These are phyloP conservation scores for Phoenicopterus ruber DNA, from an alignment of 2,113 vertebrate genomes.

Conservation along the genomic window DNA sequence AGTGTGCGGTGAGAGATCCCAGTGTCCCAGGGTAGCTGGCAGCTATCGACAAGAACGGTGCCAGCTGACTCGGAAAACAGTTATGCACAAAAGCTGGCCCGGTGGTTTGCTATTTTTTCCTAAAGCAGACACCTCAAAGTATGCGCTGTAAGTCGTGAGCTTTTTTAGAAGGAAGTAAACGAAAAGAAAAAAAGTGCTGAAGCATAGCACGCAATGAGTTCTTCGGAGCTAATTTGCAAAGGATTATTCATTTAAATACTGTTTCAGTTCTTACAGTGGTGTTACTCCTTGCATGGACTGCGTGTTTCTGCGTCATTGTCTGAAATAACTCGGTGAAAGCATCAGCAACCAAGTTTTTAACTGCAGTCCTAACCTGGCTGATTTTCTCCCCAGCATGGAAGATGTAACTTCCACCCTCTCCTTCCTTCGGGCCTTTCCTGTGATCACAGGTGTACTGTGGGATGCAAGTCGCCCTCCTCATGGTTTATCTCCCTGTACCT, in stretches of 20 bases:
- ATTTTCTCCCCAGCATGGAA: background rate
- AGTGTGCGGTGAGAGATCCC: background rate
- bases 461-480: background rate
- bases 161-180: background rate
- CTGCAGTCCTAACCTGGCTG: background rate
- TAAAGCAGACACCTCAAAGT: background rate
- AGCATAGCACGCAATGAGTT: background rate
- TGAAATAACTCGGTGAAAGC: background rate
- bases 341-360: background rate
- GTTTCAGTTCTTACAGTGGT: background rate
- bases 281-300: background rate
- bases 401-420: background rate
- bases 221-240: background rate
- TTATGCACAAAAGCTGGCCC: background rate
- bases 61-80: background rate
- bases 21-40: background rate
- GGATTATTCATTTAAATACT: background rate
- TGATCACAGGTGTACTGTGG: background rate
- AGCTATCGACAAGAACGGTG: background rate
- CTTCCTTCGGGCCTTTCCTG: background rate
- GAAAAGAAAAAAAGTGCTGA: background rate
- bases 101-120: background rate
- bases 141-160: background rate
- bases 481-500: background rate
- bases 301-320: background rate